Base-by-base conservation (phyloP, 2,113 vertebrate species). In the Coptodon rendalli region DNA sequence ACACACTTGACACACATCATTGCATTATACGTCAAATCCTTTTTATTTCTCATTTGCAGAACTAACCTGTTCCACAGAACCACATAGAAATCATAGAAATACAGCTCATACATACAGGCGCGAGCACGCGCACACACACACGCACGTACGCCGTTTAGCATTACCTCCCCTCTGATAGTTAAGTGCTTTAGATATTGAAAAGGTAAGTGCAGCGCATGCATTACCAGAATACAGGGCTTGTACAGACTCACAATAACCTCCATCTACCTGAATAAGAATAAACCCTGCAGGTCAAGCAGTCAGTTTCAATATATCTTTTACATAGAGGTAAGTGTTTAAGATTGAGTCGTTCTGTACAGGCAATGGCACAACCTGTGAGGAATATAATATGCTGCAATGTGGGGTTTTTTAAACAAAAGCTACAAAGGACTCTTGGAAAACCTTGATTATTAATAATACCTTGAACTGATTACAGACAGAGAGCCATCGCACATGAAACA, bases 11-110 rank as follows among this genome's bases (percentile, higher is more conserved):
- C 84, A 92, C 84, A 86, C 48, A 80, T 81, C 48, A 27, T 52
- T 31, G 66, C 56, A 48, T 87, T 82, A 87, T 85, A 94, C 85
- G 91, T 91, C 68, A 90, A 90, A 92, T 91, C 68, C 66, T 79
- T 87, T 95, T 94, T 92, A 92, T 94, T 95, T 86, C 59, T 93
- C 71, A 87, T 85, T 81, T 87, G 87, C 57, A 85, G 90, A 88
- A 86, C 40, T 84, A 78, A 91, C 91, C 78, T 80, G 73, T 66
- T 89, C 88, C 86, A 87, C 43, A 13, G 76, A 63, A 89, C 36
- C 38, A 17, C 84, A 89, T 89, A 91, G 85, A 92, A 89, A 94
- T 86, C 84, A 89, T 88, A 91, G 85, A 92, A 89, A 94, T 86
- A 83, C 85, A 93, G 80, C 87, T 84, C 89, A 89, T 19, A 85